Evolutionary conservation across 2,797 vertebrate genomes (phyloP), one percentile per base, ranked within the genome.

Genomic region (Falco naumanni): DNA sequence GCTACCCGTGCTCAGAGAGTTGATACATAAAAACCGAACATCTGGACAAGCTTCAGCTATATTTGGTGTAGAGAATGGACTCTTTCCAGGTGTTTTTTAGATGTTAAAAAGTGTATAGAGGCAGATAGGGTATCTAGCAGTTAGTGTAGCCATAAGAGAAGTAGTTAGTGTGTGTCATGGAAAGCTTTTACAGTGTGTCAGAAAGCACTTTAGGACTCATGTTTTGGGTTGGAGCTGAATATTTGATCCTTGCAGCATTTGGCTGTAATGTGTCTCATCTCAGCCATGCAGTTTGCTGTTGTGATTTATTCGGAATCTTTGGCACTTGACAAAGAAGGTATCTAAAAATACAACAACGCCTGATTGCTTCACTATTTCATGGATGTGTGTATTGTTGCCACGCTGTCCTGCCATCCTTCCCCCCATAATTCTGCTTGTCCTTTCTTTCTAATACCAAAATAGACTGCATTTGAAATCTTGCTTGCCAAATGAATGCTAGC

Each of bases 261-360:
- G 92, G 51, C 86, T 87, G 84, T 83, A 94, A 95, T 95, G 65
- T 91, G 6, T 87, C 86, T 84, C 56, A 80, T 93, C 81, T 93
- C 50, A 69, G 75, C 69, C 76, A 94, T 70, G 93, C 89, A 63
- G 75, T 94, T 95, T 96, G 75, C 84, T 57, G 53, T 91, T 95
- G 71, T 95, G 93, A 95, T 96, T 94, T 96, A 96, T 93, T 83
- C 26, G 0, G 69, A 85, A 85, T 93, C 92, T 96, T 95, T 91
- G 88, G 86, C 78, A 64, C 90, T 94, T 93, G 81, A 89, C 77
- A 89, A 92, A 93, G 64, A 92, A 89, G 94, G 75, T 68, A 61
- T 85, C 96, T 95, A 96, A 96, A 96, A 96, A 95, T 96, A 95
- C 50, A 72, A 16, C 56, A 60, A 15, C 0, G 39, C 54, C 69